Conservation (phyloP, 37 sponge, comb jelly and placozoan species). For the Ephydatia muelleri region DNA sequence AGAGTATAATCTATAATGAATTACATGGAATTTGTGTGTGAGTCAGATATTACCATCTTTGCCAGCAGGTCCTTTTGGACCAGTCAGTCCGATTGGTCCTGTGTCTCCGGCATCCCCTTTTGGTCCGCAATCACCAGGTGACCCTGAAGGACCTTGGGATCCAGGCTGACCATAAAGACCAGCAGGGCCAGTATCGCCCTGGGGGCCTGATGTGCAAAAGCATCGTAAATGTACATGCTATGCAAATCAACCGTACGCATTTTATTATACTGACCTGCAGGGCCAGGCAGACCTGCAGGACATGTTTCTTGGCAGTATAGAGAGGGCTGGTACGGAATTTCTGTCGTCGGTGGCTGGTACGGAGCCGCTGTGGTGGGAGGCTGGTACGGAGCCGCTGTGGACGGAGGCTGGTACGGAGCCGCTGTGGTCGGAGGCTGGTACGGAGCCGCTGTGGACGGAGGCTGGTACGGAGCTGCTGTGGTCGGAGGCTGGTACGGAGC, state of each 20-base stretch:
- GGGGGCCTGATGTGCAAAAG: background rate
- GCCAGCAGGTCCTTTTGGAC: slow-evolving; percentile 21
- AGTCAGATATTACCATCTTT: background rate
- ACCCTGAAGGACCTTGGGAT: slow-evolving; percentile 27
- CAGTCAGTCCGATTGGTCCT: slow-evolving; percentile 34
- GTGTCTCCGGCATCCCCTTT: slow-evolving; percentile 35
- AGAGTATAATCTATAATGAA: background rate
- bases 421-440: too few relatives aligned
- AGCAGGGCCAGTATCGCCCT: background rate
- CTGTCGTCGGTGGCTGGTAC: background rate
- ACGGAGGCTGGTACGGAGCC: too few relatives aligned
- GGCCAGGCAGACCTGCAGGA: background rate
- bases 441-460: too few relatives aligned
- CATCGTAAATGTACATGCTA: background rate
- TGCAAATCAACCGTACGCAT: background rate
- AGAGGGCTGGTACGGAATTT: background rate
- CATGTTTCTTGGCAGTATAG: background rate
- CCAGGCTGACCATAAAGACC: background rate
- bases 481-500: too few relatives aligned
- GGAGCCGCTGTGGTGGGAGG: too few relatives aligned
- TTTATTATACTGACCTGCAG: background rate
- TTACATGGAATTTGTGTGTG: background rate
- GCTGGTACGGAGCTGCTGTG: too few relatives aligned
- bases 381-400: too few relatives aligned
- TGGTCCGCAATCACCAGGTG: slow-evolving; percentile 44